phyloP scores from a whole-genome alignment of 2,113 vertebrate genomes.

The Malurus cyaneus region DNA sequence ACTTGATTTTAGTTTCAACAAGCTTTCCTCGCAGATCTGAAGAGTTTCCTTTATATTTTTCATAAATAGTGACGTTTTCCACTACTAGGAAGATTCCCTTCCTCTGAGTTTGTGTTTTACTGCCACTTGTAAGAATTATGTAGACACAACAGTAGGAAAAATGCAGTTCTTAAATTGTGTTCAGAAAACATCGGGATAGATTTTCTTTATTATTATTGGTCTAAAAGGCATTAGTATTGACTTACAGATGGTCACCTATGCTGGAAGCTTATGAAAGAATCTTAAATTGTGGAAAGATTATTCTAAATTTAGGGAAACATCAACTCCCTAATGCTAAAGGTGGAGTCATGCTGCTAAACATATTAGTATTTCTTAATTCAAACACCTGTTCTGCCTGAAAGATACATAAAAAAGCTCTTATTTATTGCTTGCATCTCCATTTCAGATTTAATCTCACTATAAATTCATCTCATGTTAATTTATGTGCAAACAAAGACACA shows the following conservation, averaged over 20 bases:
- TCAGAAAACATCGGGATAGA: background rate
- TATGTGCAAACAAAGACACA: conserved; percentile 85
- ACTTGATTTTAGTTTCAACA: background rate
- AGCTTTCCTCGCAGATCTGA: background rate
- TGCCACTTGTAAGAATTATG: conserved; percentile 27
- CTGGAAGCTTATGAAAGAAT: conserved; percentile 76
- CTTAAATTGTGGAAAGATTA: conserved; percentile 74
- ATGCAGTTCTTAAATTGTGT: background rate
- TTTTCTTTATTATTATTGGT: conserved; percentile 57
- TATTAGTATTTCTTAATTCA: conserved; percentile 85
- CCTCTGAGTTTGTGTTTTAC: background rate
- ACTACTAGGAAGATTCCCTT: background rate
- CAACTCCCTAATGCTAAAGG: conserved; percentile 81
- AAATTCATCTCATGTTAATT: conserved; percentile 87
- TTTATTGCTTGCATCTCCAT: conserved; percentile 80
- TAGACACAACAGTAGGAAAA: conserved; percentile 7
- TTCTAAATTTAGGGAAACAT: conserved; percentile 79
- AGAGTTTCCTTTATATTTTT: background rate
- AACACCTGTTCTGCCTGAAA: conserved; percentile 80
- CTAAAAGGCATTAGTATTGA: conserved; percentile 68
- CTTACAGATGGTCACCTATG: conserved; percentile 82
- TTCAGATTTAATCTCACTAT: conserved; percentile 83
- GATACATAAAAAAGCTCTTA: conserved; percentile 78
- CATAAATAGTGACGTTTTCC: background rate
- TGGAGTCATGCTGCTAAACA: conserved; percentile 82